Base-by-base conservation (phyloP, 2,888 invertebrate species). In the Limnephilus auricula region DNA sequence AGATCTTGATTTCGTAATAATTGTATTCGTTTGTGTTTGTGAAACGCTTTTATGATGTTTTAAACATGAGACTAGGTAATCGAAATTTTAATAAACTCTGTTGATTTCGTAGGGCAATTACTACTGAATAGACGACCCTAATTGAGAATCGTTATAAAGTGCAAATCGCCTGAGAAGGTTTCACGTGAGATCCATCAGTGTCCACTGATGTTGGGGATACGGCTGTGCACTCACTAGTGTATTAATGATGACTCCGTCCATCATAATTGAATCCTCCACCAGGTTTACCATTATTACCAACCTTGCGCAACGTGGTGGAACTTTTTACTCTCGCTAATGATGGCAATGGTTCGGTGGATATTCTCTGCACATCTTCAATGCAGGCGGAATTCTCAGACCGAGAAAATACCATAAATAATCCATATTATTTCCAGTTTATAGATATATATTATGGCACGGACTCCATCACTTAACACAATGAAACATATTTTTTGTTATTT, bases 311-410 rank as follows among this genome's bases (percentile, higher is more conserved):
- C 34, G 25, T 37, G 34, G 0, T 32, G 25, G 34, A 37, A 34
- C 32, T 32, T 82, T 82, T 82, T 82, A 34, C 82, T 82, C 82
- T 25, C 32, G 82, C 82, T 82, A 82, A 82, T 82, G 82, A 82
- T 82, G 82, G 32, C 25, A 25, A 65, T n/a, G 65, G 34, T 82
- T 82, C 82, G 82, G 82, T 82, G 82, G 25, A 82, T 34, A 82
- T 34, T 34, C 34, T 82, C 9, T 0, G 25, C 34, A 37, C 82
- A 82, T 82, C 82, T 25, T 82, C 34, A 82, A 34, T 82, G 18
- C 65, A 9, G 45, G 15, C 45, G n/a, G 15, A 50, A 50, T 50
- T 15, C 45, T 50, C 45, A 50, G 65, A 65, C 65, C 65, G 65
- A 18, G 50, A 4, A 50, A 50, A 50, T 1, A 25, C 50, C 50